A percentile compares a stretch with the other conserved stretches of the same genome.
Evolutionary conservation across 30 jellyfish, hydroid and myxozoan genomes (phyloP).

Genomic region (Pelagia noctiluca): DNA sequence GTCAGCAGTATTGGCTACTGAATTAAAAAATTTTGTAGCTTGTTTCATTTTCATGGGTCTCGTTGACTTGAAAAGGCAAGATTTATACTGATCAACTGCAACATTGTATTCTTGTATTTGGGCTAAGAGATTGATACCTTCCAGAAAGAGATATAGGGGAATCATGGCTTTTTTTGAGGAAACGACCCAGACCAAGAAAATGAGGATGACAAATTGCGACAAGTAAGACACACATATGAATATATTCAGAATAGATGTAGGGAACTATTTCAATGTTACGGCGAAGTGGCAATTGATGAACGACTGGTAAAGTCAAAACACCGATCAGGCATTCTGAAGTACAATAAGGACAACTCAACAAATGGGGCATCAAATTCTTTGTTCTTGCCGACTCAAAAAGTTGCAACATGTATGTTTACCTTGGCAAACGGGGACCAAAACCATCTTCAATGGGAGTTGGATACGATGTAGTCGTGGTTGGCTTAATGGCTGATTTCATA

Average conservation of each 20-base stretch:
- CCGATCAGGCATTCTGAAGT: slow-evolving; percentile 52
- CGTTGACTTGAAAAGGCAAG: slow-evolving; percentile 28
- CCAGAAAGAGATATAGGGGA: slow-evolving; percentile 39
- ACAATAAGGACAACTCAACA: slow-evolving; percentile 40
- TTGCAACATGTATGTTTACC: slow-evolving; percentile 54
- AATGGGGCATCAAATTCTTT: slow-evolving; percentile 28
- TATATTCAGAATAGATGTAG: slow-evolving; percentile 27
- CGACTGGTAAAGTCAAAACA: slow-evolving; percentile 60
- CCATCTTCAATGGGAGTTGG: slow-evolving; percentile 28
- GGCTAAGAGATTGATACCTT: slow-evolving; percentile 51
- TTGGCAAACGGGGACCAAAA: slow-evolving; percentile 27
- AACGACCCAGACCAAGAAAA: too few species aligned
- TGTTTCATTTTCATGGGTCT: slow-evolving; percentile 38
- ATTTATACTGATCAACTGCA: slow-evolving; percentile 19
- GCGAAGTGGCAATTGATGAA: slow-evolving; percentile 60
- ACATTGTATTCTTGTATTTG: slow-evolving; percentile 57
- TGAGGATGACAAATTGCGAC: slow-evolving; percentile 41
- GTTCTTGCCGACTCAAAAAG: slow-evolving; percentile 50
- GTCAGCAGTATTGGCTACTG: slow-evolving; percentile 13
- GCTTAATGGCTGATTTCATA: slow-evolving; percentile 15
- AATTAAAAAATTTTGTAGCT: slow-evolving; percentile 19
- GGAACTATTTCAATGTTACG: slow-evolving; percentile 36
- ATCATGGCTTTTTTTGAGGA: slow-evolving; percentile 37
- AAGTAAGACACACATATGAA: slow-evolving; percentile 21
- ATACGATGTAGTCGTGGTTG: slow-evolving; percentile 26